Conservation (phyloP, 2,888 invertebrate species). For the Diachrysia chrysitis region DNA sequence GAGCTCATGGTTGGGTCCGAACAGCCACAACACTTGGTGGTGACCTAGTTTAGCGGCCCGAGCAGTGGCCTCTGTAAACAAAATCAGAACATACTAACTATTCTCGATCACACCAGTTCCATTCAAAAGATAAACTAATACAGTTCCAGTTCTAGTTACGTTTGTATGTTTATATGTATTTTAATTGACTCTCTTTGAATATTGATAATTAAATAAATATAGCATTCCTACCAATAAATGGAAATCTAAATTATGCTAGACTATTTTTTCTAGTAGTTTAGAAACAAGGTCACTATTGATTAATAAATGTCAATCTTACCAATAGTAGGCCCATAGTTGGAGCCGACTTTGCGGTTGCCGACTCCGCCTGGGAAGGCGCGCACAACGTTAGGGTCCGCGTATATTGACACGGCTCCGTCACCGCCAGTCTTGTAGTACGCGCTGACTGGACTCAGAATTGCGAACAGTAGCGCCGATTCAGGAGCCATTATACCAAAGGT, state of each 20-base stretch:
- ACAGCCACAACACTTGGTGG: slow-evolving; percentile 99
- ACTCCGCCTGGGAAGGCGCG: slow-evolving; percentile 98
- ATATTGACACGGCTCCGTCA: slow-evolving; percentile 93
- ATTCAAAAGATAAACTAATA: slow-evolving; percentile 34
- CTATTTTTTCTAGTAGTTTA: not conserved
- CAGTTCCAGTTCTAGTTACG: slow-evolving; percentile 15
- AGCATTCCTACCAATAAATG: not conserved
- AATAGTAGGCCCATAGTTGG: slow-evolving; percentile 97
- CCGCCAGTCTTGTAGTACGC: slow-evolving; percentile 94
- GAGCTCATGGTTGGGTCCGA: slow-evolving; percentile 96
- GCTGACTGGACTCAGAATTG: slow-evolving; percentile 97
- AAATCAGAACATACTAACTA: slow-evolving; percentile 28
- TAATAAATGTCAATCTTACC: slow-evolving; percentile 69
- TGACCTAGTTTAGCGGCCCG: slow-evolving; percentile 93
- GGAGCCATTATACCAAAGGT: slow-evolving; percentile 97
- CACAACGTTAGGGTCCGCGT: slow-evolving; percentile 97
- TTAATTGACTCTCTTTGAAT: not conserved
- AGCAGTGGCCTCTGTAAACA: slow-evolving; percentile 91
- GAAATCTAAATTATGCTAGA: not conserved
- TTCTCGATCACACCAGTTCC: slow-evolving; percentile 38
- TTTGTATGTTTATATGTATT: slow-evolving; percentile 9
- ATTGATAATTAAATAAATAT: not conserved
- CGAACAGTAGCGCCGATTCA: slow-evolving; percentile 96
- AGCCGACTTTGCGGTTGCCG: slow-evolving; percentile 98
- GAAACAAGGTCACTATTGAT: not conserved